These are phyloP conservation scores for Dicrostonyx torquatus DNA, from an alignment of 2,797 vertebrate genomes.

Conservation along the genomic window DNA sequence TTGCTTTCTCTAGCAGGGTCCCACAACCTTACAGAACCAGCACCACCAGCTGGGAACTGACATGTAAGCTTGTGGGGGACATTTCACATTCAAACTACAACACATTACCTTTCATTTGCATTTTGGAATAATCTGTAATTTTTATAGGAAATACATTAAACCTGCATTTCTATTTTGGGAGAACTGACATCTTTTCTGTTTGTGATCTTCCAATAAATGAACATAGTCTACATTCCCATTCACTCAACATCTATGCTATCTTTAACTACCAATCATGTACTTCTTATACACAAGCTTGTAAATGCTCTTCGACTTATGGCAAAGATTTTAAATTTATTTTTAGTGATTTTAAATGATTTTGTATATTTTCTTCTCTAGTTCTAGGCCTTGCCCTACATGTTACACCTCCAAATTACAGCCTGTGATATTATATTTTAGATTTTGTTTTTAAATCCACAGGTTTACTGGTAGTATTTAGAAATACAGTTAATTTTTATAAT, in stretches of 20 bases:
- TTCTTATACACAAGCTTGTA: background rate
- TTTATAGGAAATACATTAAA: background rate
- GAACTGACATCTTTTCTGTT: background rate
- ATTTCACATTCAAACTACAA: background rate
- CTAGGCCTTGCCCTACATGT: background rate
- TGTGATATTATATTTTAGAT: background rate
- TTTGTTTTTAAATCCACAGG: background rate
- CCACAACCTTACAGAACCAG: background rate
- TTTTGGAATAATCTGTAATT: background rate
- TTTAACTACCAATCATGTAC: background rate
- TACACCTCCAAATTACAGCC: background rate
- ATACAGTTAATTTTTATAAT: background rate
- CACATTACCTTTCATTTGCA: background rate
- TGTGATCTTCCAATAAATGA: background rate
- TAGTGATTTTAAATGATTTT: background rate
- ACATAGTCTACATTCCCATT: background rate
- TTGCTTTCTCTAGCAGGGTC: background rate
- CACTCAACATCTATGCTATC: background rate
- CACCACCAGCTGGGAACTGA: background rate
- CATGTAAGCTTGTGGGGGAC: background rate
- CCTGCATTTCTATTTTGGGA: background rate
- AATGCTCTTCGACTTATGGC: background rate
- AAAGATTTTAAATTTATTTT: background rate
- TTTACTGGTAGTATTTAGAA: background rate
- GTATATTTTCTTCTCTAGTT: background rate